Evolutionary conservation across 35 echinoderm and acorn worm species (phyloP).

Genomic region (Apostichopus californicus): DNA sequence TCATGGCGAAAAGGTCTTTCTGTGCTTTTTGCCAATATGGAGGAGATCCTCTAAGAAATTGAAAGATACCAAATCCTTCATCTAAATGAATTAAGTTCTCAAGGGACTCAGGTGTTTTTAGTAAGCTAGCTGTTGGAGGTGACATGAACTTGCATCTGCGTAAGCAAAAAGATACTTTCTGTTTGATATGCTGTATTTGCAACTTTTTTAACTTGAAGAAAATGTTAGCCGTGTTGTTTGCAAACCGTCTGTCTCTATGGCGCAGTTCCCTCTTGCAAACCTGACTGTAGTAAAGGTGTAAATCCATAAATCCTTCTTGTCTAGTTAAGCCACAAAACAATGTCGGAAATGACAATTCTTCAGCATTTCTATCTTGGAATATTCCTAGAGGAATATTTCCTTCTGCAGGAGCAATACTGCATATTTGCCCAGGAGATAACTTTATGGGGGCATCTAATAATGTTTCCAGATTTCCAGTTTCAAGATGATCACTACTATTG

Average conservation of each 20-base stretch:
- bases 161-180: conserved; percentile 41
- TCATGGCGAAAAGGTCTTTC: conserved; percentile 62
- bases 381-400: neutral
- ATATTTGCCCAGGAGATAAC: too few species aligned
- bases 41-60: conserved; percentile 61
- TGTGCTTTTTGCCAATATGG: conserved; percentile 63
- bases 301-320: neutral
- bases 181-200: conserved; percentile 50
- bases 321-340: neutral
- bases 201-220: conserved; percentile 56
- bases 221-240: conserved; percentile 50
- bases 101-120: too few species aligned
- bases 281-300: neutral
- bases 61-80: conserved; percentile 58
- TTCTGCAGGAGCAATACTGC: neutral
- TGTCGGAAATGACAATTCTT: conserved; percentile 21
- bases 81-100: conserved; percentile 3
- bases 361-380: conserved; percentile 1
- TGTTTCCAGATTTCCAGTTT: too few species aligned
- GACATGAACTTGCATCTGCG: too few species aligned
- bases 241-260: conserved; percentile 53
- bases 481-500: too few species aligned
- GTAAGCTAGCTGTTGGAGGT: too few species aligned
- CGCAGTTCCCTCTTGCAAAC: conserved; percentile 6
- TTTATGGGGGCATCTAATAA: too few species aligned